Evolutionary conservation across 2,113 vertebrate genomes (phyloP).

Genomic region (Zosterops pallidus): DNA sequence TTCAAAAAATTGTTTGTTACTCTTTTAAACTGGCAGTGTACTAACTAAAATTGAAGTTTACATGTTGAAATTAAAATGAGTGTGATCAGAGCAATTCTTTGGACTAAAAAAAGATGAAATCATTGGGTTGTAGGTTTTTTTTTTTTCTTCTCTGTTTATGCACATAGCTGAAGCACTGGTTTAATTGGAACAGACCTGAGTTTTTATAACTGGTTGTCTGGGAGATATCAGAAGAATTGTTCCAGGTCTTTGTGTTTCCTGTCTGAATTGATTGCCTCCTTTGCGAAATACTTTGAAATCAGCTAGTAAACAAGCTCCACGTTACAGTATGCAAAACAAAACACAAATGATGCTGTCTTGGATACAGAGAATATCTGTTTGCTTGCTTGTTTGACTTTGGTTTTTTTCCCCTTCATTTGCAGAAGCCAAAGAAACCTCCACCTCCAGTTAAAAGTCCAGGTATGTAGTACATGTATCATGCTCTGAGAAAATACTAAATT

Average conservation of each 20-base stretch:
- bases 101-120: not conserved
- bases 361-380: not conserved
- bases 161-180: not conserved
- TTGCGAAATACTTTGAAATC: not conserved
- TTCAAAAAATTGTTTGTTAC: not conserved
- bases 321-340: not conserved
- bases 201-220: not conserved
- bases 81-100: not conserved
- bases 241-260: not conserved
- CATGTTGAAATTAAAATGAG: not conserved
- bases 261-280: not conserved
- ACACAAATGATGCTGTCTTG: not conserved
- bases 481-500: not conserved
- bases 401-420: not conserved
- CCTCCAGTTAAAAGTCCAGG: conserved; percentile 81
- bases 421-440: conserved; percentile 89
- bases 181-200: not conserved
- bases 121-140: not conserved
- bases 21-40: not conserved
- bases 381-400: not conserved
- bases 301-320: not conserved
- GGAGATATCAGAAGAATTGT: not conserved
- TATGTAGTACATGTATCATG: conserved; percentile 27
- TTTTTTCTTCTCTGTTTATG: accelerated
- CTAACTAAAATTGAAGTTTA: not conserved